Evolutionary conservation across 2,888 invertebrate species (phyloP), one percentile per base, ranked within the genome.

Genomic region (Eudasyphora cyanicolor): DNA sequence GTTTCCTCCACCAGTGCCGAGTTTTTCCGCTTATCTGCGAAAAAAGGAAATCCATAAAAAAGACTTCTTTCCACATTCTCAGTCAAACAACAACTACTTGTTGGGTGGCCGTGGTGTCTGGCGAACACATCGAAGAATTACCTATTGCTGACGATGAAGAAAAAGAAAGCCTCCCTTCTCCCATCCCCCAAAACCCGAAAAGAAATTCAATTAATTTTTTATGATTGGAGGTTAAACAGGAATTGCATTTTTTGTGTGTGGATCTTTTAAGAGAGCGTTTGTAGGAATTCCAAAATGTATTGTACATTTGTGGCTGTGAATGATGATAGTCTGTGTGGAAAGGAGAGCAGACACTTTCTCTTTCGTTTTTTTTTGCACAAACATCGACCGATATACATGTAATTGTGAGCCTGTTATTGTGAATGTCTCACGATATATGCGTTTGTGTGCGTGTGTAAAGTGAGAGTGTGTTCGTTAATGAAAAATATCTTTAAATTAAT

Each of bases 401-500:
- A 54, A 21, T 21, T n/a, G n/a, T 60, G 29, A 29, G 45, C n/a
- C n/a, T 2, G 60, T n/a, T n/a, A 54, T 19, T 54, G 54, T 54
- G 54, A 24, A 54, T 24, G 54, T 19, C 19, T 24, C 24, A 14
- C 19, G n/a, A 14, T 45, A 45, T 12, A n/a, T 45, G 14, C 32
- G 27, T 62, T 14, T 45, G 21, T 45, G 27, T 38, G 24, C 45
- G 42, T 24, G 6, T 74, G 62, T 32, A 54, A 10, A 24, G 21
- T 10, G 17, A 21, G 54, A 24, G 54, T 54, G 17, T 29, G 27
- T 62, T n/a, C 42, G 42, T n/a, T 75, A 77, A 77, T 80, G 70
- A 83, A 83, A 83, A 83, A 84, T 78, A 78, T 83, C 82, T 86
- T 85, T 79, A 86, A 87, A 87, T 87, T 87, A 84, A 87, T 86